Evolutionary conservation across 1,140 invertebrate species (phyloP).

Genomic region (Drosophila burlai): DNA sequence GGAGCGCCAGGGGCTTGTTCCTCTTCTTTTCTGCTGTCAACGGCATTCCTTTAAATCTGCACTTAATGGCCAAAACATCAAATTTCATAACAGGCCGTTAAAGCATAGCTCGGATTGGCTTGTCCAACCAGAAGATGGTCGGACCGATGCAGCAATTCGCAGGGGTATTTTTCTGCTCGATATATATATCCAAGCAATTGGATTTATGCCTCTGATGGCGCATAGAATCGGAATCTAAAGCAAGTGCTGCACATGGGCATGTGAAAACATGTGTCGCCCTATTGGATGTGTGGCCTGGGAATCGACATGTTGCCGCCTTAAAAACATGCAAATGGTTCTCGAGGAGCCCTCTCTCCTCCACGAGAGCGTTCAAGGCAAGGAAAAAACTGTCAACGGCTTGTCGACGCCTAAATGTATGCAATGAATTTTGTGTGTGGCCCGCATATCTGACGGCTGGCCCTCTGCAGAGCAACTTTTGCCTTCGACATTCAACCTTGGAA

Average conservation of each 20-base stretch:
- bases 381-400: constrained; percentile 77
- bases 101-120: constrained; percentile 22
- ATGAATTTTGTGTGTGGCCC: constrained; percentile 56
- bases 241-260: constrained; percentile 13
- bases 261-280: constrained; percentile 55
- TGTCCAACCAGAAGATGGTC: neutral
- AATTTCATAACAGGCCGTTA: constrained; percentile 54
- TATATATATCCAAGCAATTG: constrained; percentile 4
- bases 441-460: constrained; percentile 70
- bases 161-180: neutral
- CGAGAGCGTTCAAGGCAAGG: constrained; percentile 11
- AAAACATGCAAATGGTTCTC: constrained; percentile 70
- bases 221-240: constrained; percentile 17
- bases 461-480: constrained; percentile 52
- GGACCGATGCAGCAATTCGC: neutral
- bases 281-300: constrained; percentile 47
- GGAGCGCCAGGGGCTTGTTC: neutral
- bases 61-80: constrained; percentile 64
- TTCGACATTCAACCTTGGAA: constrained; percentile 37
- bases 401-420: constrained; percentile 66
- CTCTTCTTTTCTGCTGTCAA: constrained; percentile 13
- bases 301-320: constrained; percentile 60
- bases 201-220: constrained; percentile 11
- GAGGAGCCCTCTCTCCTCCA: neutral
- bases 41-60: constrained; percentile 55